Base-by-base conservation (phyloP, 2,797 vertebrate genomes). In the Zalophus californianus region DNA sequence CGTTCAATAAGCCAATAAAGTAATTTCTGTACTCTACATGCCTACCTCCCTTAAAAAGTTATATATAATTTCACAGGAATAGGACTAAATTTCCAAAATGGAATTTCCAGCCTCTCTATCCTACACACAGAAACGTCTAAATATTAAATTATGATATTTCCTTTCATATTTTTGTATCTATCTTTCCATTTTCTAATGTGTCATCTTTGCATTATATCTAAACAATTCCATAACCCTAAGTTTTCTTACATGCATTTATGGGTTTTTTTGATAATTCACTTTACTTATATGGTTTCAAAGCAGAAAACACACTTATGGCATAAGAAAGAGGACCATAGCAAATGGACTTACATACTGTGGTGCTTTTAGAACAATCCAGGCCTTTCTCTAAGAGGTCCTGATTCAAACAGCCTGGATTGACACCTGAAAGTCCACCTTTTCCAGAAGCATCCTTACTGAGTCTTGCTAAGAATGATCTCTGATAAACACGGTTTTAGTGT, bases 11-110 rank as follows among this genome's bases (percentile, higher is more conserved):
- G 62, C 38, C 35, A 92, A 35, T 89, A 82, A 86, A 73, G 52
- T 58, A 54, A 93, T 35, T 79, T 68, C 23, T 83, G 29, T 87
- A 54, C 15, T 62, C 35, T 70, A 73, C 80, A 86, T 44, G 10
- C n/a, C n/a, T 66, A 18, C 15, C 6, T 54, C 12, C n/a, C 38
- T 44, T 44, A 84, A 66, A 92, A 50, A 48, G 1, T 38, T 54
- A 41, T 12, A 72, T 18, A 32, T 82, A 44, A 78, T 78, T 73
- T 86, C 64, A 75, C 4, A 79, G 32, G 15, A 83, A 72, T n/a
- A 83, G 7, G 29, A 62, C 38, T 88, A 93, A 94, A 68, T 93
- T 90, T 91, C 73, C 27, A 79, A 82, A 41, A 44, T 21, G 25
- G 44, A 73, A 93, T 80, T 84, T 77, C 41, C 60, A 93, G 23